Base-by-base conservation (phyloP, 1,140 invertebrate genomes). In the Paracyclopina nana region DNA sequence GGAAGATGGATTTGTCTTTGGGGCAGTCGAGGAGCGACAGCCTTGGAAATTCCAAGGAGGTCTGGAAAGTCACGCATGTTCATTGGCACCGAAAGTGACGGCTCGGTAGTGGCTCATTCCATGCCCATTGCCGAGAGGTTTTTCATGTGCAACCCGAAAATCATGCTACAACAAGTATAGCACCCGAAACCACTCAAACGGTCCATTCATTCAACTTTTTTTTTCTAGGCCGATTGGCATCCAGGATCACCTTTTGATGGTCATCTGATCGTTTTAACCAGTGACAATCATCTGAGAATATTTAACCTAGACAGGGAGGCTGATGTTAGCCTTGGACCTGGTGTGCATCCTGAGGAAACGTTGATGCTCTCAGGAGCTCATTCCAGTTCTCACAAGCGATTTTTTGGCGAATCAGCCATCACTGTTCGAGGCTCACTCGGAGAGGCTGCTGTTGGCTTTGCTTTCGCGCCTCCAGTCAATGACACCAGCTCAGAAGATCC, bases 381-480 rank as follows among this genome's bases (percentile, higher is more conserved):
- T 2, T 28, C 16, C 16, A 3, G 14, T 22, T 3, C 45, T 12
- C 25, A 14, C 4, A n/a, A n/a, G n/a, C n/a, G n/a, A n/a, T 27
- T 48, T 9, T 48, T 48, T 48, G 45, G 2, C n/a, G 4, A 48
- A 12, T 26, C 45, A 2, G 16, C 22, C 11, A 9, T 26, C 11
- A 28, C 45, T 8, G 27, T 48, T 14, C 27, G 27, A 18, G 20
- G 3, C 6, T 48, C 45, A n/a, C 28, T 48, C 6, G 45, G 45
- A 4, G 45, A 48, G 27, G 30, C 45, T 2, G 45, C 45, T 6
- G 45, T 48, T 24, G 24, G 45, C 22, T 48, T 48, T 28, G 6
- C 45, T 12, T 48, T 48, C 28, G 45, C 45, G 4, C 45, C 45
- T 16, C 45, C 45, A 31, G 16, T 4, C 11, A 28, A 16, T 2